Percentiles rank a stretch among this genome's conserved stretches.
Conservation (phyloP, 2,797 vertebrate genomes). For the Sebastes paucispinis region DNA sequence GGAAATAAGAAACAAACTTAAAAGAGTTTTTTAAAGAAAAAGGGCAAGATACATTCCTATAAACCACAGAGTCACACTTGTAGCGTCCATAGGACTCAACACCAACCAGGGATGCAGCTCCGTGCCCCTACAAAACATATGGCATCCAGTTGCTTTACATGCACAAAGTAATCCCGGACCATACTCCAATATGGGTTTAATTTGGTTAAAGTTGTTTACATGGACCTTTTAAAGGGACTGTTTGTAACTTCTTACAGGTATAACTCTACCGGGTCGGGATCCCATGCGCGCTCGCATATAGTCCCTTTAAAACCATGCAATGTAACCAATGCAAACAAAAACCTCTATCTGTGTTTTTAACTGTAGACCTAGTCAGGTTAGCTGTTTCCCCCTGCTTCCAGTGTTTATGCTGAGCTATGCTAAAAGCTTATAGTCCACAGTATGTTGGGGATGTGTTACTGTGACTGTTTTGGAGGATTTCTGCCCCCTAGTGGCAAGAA, state of each 20-base stretch:
- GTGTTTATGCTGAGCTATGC: neutral
- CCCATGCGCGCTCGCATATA: too few species aligned
- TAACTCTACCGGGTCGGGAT: too few species aligned
- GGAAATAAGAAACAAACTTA: slow-evolving; percentile 25
- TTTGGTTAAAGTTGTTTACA: slow-evolving; percentile 1
- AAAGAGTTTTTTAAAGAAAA: neutral
- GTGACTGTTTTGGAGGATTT: neutral
- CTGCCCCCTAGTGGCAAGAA: neutral
- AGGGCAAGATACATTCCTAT: neutral
- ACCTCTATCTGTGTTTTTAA: too few species aligned
- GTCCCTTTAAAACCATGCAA: neutral
- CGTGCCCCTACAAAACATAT: slow-evolving; percentile 15
- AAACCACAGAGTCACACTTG: slow-evolving; percentile 19
- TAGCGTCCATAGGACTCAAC: neutral
- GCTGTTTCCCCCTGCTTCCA: neutral
- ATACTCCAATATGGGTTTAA: neutral
- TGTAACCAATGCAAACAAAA: neutral
- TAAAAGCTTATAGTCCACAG: neutral
- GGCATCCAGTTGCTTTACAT: neutral
- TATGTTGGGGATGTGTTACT: neutral
- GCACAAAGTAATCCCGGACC: neutral
- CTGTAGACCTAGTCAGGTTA: neutral
- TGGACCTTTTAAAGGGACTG: neutral
- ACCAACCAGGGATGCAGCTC: neutral
- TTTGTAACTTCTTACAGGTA: too few species aligned